Percentiles rank a stretch among this genome's conserved stretches.
Evolutionary conservation across 2,888 invertebrate species (phyloP).

Genomic region (Boloria euphrosyne): DNA sequence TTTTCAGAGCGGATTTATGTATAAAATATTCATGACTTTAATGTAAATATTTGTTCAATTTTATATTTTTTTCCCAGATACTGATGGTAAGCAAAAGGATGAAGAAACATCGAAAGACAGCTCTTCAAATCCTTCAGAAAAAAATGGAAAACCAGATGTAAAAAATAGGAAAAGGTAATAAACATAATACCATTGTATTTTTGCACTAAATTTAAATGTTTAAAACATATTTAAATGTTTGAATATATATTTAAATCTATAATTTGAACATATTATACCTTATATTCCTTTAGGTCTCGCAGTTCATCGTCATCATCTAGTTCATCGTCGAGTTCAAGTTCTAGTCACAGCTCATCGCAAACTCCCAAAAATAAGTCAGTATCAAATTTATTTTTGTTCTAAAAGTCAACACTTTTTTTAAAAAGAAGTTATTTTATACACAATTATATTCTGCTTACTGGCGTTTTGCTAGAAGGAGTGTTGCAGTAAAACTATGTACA

Average conservation of each 20-base stretch:
- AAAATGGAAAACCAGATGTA: constrained; percentile 61
- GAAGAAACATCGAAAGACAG: constrained; percentile 57
- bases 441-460: too few species aligned
- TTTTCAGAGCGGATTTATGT: background rate
- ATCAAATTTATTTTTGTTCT: background rate
- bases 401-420: too few species aligned
- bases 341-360: constrained; percentile 71
- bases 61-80: constrained; percentile 45
- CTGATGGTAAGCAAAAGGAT: constrained; percentile 58
- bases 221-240: background rate
- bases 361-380: constrained; percentile 72
- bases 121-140: constrained; percentile 51
- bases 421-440: too few species aligned
- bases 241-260: too few species aligned
- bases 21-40: background rate
- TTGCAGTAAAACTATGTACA: background rate
- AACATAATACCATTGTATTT: background rate
- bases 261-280: too few species aligned
- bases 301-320: constrained; percentile 75
- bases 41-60: background rate
- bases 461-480: too few species aligned
- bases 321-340: constrained; percentile 74
- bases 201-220: background rate
- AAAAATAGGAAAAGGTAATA: constrained; percentile 67
- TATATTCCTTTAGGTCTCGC: constrained; percentile 56